Conservation (phyloP, 2,888 invertebrate genomes). For the Sisyra terminalis region DNA sequence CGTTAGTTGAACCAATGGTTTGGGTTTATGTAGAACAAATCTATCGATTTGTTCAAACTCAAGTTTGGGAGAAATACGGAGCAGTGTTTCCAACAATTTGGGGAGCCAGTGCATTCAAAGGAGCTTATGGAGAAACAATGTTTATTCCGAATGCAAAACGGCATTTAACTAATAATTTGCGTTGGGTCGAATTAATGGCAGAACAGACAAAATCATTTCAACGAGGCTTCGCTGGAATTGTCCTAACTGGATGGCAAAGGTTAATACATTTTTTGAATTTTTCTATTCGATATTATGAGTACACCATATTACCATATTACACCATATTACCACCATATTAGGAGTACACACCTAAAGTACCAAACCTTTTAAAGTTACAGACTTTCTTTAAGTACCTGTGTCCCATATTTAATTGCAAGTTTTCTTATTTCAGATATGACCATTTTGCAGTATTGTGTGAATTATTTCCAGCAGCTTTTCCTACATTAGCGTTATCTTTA, state of each 20-base stretch:
- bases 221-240: slow-evolving; percentile 34
- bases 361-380: too few species aligned
- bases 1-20: slow-evolving; percentile 60
- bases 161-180: slow-evolving; percentile 51
- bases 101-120: slow-evolving; percentile 62
- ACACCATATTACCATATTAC: too few species aligned
- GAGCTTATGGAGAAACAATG: slow-evolving; percentile 54
- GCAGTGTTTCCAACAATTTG: slow-evolving; percentile 50
- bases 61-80: slow-evolving; percentile 47
- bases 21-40: slow-evolving; percentile 66
- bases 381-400: too few species aligned
- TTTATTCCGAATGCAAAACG: slow-evolving; percentile 46
- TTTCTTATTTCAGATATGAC: slow-evolving; percentile 32
- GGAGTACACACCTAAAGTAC: too few species aligned
- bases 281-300: neutral
- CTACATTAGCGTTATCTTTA: slow-evolving; percentile 42
- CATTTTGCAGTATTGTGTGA: slow-evolving; percentile 55
- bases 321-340: too few species aligned
- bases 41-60: slow-evolving; percentile 27
- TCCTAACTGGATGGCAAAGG: slow-evolving; percentile 41
- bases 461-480: slow-evolving; percentile 44
- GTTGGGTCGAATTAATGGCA: slow-evolving; percentile 50
- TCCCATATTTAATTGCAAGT: too few species aligned
- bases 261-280: slow-evolving; percentile 11
- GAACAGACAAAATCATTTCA: slow-evolving; percentile 36